These are phyloP conservation scores for Saccostrea echinata DNA, from an alignment of 1,140 invertebrate genomes.

Conservation along the genomic window DNA sequence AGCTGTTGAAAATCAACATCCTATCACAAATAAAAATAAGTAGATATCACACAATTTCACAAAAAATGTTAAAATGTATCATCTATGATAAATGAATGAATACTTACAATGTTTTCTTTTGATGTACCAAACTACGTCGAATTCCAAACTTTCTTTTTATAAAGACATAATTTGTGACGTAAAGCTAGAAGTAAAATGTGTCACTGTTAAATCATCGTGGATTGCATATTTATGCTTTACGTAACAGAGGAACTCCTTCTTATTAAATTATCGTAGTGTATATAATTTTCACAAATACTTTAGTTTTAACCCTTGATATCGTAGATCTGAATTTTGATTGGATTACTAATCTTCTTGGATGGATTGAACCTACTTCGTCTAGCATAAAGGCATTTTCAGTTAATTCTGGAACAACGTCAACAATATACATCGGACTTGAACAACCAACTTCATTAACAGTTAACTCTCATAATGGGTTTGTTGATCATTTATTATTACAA, in stretches of 20 bases:
- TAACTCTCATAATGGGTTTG: background rate
- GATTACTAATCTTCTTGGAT: conserved; percentile 17
- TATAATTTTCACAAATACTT: background rate
- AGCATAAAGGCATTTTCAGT: background rate
- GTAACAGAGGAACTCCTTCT: too few relatives aligned
- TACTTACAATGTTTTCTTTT: too few relatives aligned
- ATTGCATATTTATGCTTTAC: background rate
- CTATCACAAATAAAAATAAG: too few relatives aligned
- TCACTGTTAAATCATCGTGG: background rate
- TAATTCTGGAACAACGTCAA: background rate
- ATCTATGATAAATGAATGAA: too few relatives aligned
- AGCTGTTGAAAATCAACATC: too few relatives aligned
- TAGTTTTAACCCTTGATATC: background rate
- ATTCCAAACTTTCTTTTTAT: too few relatives aligned
- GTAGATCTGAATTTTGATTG: background rate
- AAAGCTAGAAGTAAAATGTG: background rate
- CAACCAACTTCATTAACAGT: background rate
- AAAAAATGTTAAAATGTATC: too few relatives aligned
- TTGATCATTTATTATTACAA: background rate
- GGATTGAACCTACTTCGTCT: background rate
- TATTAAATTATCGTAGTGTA: too few relatives aligned
- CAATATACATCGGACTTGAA: background rate
- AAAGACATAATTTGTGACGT: background rate
- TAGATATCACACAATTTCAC: too few relatives aligned
- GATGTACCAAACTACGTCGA: too few relatives aligned